Conservation (phyloP, 2,888 invertebrate species). For the Ormyrus pomaceus region DNA sequence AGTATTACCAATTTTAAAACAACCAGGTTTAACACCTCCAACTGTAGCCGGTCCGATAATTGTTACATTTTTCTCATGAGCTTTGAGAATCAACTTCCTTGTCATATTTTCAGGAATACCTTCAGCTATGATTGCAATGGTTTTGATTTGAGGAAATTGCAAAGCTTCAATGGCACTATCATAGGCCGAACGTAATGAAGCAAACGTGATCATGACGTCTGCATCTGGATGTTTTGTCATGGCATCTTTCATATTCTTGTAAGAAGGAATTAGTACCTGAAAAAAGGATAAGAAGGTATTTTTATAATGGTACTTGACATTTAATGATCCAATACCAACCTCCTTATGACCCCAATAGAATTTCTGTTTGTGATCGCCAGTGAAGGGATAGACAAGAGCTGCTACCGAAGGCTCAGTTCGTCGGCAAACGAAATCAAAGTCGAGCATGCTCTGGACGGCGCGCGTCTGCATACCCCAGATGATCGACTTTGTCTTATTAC, state of each 20-base stretch:
- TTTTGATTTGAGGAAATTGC: constrained; percentile 94
- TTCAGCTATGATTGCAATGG: constrained; percentile 98
- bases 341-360: constrained; percentile 99
- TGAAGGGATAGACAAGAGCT: constrained; percentile 98
- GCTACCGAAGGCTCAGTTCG: constrained; percentile 93
- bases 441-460: constrained; percentile 97
- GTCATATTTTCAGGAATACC: constrained; percentile 99
- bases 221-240: constrained; percentile 97
- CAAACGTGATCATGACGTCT: constrained; percentile 97
- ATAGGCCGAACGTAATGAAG: constrained; percentile 97
- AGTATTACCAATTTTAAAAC: constrained; percentile 99
- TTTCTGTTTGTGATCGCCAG: constrained; percentile 99
- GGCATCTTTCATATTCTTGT: constrained; percentile 97
- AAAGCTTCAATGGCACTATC: constrained; percentile 97
- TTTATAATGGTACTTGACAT: no score
- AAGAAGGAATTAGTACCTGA: constrained; percentile 82
- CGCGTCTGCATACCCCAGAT: constrained; percentile 99
- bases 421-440: constrained; percentile 96
- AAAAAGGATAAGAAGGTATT: background rate
- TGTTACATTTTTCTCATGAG: constrained; percentile 89
- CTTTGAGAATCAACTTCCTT: constrained; percentile 90
- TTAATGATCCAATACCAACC: constrained; percentile 74
- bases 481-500: constrained; percentile 91
- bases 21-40: constrained; percentile 98
- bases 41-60: constrained; percentile 97